phyloP scores from a whole-genome alignment of 2,113 vertebrate species.

The Bathybates hornii region DNA sequence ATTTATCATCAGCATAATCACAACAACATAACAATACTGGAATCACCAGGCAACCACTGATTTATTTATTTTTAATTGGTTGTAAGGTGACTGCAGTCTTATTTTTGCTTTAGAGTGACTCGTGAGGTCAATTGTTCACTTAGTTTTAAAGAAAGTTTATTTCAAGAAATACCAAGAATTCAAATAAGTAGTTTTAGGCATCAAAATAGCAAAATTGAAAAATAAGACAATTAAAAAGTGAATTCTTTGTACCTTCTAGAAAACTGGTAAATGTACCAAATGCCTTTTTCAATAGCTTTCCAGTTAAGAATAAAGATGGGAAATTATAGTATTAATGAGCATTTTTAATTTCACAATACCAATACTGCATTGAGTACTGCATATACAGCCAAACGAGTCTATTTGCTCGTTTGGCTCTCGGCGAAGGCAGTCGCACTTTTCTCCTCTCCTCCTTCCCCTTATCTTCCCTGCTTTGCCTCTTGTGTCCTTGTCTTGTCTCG shows the following conservation, averaged over 20 bases:
- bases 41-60: background rate
- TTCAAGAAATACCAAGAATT: background rate
- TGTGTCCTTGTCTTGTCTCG: too few species aligned
- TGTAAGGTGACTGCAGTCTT: background rate
- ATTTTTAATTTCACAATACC: background rate
- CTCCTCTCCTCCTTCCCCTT: too few species aligned
- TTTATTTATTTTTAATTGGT: background rate
- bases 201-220: background rate
- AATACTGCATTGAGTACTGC: background rate
- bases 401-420: too few species aligned
- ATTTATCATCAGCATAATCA: background rate
- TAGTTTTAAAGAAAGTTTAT: background rate
- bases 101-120: background rate
- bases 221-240: background rate
- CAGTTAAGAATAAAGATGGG: background rate
- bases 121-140: rapidly evolving
- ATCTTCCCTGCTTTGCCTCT: too few species aligned
- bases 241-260: background rate
- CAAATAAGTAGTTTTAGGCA: background rate
- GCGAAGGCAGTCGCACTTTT: too few species aligned
- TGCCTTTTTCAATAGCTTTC: background rate
- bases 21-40: background rate
- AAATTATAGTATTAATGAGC: background rate
- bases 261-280: background rate
- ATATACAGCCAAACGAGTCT: background rate